Evolutionary conservation across 2,888 invertebrate species (phyloP).

Genomic region (Lathronympha strigana): DNA sequence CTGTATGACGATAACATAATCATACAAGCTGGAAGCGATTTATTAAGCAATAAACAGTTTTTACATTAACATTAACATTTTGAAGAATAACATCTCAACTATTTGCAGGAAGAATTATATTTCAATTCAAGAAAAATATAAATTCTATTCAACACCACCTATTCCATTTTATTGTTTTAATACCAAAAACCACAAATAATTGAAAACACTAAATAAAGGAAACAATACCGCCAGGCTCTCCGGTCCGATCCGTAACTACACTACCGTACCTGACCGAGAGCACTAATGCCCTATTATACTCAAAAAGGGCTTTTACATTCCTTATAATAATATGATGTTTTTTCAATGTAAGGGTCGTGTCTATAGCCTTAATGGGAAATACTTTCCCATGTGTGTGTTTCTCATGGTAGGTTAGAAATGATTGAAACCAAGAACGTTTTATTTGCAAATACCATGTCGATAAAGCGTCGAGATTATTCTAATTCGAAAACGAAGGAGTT

Average conservation of each 20-base stretch:
- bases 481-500: no score
- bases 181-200: conserved; percentile 22
- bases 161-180: background rate
- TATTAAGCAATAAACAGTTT: no score
- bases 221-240: conserved; percentile 15
- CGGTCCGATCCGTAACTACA: conserved; percentile 26
- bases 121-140: no score
- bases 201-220: conserved; percentile 25
- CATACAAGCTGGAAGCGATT: no score
- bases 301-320: conserved; percentile 40
- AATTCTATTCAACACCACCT: background rate
- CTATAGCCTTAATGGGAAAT: conserved; percentile 22
- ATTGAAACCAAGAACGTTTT: conserved; percentile 34
- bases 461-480: background rate
- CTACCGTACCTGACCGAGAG: conserved; percentile 32
- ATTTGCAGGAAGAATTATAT: no score
- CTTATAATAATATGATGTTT: conserved; percentile 37
- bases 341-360: conserved; percentile 37
- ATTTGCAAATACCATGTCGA: background rate
- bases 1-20: no score
- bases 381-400: background rate
- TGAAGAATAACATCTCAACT: no score
- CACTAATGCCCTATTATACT: conserved; percentile 33
- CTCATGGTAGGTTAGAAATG: conserved; percentile 43
- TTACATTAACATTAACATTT: no score